phyloP scores from a whole-genome alignment of 2,888 invertebrate genomes.

The Leptogaster cylindrica region DNA sequence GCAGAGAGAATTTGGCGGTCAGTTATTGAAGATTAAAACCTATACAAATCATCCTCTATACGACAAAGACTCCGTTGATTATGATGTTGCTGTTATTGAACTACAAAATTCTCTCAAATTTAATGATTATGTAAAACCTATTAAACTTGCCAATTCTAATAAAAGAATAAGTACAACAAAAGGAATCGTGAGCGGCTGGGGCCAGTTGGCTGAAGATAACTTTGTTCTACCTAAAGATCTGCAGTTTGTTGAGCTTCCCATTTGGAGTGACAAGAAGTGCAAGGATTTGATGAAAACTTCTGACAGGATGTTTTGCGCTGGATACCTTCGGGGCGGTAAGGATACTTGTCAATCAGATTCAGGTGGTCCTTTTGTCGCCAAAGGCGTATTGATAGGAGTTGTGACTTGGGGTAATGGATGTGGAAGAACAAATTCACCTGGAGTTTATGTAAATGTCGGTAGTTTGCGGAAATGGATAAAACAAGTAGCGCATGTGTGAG shows the following conservation, averaged over 20 bases:
- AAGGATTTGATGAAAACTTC: background rate
- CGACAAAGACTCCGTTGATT: background rate
- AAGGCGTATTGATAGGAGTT: background rate
- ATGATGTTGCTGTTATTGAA: conserved; percentile 9
- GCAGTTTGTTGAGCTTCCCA: background rate
- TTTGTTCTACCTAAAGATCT: background rate
- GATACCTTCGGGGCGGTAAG: background rate
- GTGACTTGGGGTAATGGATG: conserved; percentile 15
- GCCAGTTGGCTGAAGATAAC: background rate
- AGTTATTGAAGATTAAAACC: background rate
- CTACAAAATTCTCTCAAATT: background rate
- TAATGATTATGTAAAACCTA: background rate
- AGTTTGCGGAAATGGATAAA: background rate
- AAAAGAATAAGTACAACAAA: background rate
- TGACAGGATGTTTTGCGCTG: conserved; percentile 21
- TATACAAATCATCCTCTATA: background rate
- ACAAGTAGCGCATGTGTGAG: background rate
- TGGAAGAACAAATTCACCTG: background rate
- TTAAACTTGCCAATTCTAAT: background rate
- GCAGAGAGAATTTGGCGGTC: background rate
- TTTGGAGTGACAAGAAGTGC: conserved; percentile 7
- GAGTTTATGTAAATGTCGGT: background rate
- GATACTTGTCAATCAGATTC: conserved; percentile 20
- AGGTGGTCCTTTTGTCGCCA: conserved; percentile 10
- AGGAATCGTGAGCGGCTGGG: conserved; percentile 16